phyloP scores from a whole-genome alignment of 2,888 invertebrate species.

The Chrysomela aeneicollis region DNA sequence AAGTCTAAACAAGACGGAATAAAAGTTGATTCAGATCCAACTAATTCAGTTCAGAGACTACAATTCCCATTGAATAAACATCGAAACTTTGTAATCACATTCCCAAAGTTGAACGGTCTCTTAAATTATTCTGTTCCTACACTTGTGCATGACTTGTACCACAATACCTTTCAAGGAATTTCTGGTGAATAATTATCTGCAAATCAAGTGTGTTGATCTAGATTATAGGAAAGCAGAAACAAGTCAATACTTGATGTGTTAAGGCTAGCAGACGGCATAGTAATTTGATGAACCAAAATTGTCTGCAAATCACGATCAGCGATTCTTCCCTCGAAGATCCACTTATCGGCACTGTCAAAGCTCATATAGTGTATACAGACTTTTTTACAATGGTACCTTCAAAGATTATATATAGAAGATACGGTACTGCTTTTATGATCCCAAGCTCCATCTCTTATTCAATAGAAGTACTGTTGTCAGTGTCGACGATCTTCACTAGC shows the following conservation, averaged over 20 bases:
- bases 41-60: slow-evolving; percentile 9
- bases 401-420: too few species aligned
- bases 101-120: slow-evolving; percentile 8
- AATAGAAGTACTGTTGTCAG: neutral
- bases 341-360: too few species aligned
- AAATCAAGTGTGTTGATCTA: neutral
- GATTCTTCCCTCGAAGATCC: too few species aligned
- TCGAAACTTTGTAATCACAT: slow-evolving; percentile 1
- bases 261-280: too few species aligned
- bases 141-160: slow-evolving; percentile 14
- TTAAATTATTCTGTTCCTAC: slow-evolving; percentile 18
- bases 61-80: slow-evolving; percentile 3
- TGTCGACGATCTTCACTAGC: neutral
- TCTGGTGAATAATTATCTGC: neutral
- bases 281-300: too few species aligned
- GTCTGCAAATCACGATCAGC: too few species aligned
- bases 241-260: too few species aligned
- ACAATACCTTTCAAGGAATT: slow-evolving; percentile 4
- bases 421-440: neutral
- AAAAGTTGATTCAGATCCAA: neutral
- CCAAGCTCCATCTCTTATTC: neutral
- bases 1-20: neutral
- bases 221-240: neutral
- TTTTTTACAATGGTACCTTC: too few species aligned
- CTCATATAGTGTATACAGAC: too few species aligned